Percentiles rank a stretch among this genome's conserved stretches.
Evolutionary conservation across 64 coral and sea anemone genomes (phyloP).

Genomic region (Montipora foliosa): DNA sequence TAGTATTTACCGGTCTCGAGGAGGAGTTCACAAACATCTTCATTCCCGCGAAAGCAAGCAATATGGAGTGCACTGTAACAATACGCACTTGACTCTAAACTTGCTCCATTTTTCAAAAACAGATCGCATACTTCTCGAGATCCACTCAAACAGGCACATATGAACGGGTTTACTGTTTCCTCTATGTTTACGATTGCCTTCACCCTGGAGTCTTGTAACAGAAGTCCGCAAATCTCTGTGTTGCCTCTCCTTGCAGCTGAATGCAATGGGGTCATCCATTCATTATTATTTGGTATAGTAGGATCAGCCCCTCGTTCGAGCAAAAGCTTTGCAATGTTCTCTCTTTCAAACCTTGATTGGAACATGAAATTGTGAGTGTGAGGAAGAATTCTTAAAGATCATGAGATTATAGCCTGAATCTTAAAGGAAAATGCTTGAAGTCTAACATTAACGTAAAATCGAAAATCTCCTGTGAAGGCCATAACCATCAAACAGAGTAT

Average conservation of each 20-base stretch:
- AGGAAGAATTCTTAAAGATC: too few relatives aligned
- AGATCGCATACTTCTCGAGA: conserved; percentile 16
- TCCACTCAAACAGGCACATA: conserved; percentile 1
- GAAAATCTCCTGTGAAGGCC: too few relatives aligned
- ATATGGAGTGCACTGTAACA: background rate
- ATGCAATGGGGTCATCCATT: conserved; percentile 15
- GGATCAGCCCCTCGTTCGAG: conserved; percentile 72
- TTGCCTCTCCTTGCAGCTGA: conserved; percentile 43
- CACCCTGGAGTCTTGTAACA: conserved; percentile 1
- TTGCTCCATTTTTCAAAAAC: conserved; percentile 8
- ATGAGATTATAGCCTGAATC: too few relatives aligned
- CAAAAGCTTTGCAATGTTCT: conserved; percentile 27
- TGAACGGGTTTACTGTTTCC: background rate
- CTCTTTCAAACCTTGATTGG: conserved; percentile 37
- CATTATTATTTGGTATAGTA: background rate
- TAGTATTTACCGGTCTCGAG: conserved; percentile 14
- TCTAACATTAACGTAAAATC: too few relatives aligned
- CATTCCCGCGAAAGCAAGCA: background rate
- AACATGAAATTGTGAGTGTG: too few relatives aligned
- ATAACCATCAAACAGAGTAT: too few relatives aligned
- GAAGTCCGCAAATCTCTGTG: conserved; percentile 9
- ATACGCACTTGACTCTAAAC: background rate
- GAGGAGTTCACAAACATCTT: conserved; percentile 6
- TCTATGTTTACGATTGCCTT: background rate
- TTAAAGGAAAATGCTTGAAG: too few relatives aligned